A percentile compares a stretch with the other conserved stretches of the same genome.
Conservation (phyloP, 2,113 vertebrate genomes). For the Etheostoma cragini region DNA sequence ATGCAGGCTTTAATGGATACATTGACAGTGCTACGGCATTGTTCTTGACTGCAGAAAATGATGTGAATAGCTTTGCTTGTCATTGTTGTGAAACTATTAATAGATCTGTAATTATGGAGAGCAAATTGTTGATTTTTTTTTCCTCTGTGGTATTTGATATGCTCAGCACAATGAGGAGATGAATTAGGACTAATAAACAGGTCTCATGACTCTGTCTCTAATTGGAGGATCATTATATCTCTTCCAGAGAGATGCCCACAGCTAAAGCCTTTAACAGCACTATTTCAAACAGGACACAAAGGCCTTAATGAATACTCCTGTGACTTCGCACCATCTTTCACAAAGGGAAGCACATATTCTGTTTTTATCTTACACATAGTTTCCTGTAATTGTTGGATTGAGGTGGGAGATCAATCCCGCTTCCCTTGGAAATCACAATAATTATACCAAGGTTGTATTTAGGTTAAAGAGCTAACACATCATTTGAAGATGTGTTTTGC, state of each 20-base stretch:
- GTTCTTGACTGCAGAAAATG: slow-evolving; percentile 79
- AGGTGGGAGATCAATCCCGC: slow-evolving; percentile 60
- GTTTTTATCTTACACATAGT: slow-evolving; percentile 76
- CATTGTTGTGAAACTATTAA: slow-evolving; percentile 85
- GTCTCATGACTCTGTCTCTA: slow-evolving; percentile 80
- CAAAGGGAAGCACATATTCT: slow-evolving; percentile 75
- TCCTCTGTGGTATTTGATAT: slow-evolving; percentile 79
- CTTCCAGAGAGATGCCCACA: slow-evolving; percentile 82
- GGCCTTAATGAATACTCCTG: slow-evolving; percentile 86
- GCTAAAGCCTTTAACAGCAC: slow-evolving; percentile 77
- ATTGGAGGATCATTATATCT: slow-evolving; percentile 84
- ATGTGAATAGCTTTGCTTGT: slow-evolving; percentile 78
- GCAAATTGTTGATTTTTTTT: slow-evolving; percentile 76
- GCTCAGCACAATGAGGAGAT: slow-evolving; percentile 82
- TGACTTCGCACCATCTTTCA: slow-evolving; percentile 76
- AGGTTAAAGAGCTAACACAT: slow-evolving; percentile 55
- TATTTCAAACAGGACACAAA: slow-evolving; percentile 81
- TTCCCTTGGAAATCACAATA: slow-evolving; percentile 65
- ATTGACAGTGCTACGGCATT: slow-evolving; percentile 72
- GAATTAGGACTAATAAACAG: slow-evolving; percentile 84
- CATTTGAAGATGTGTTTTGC: slow-evolving; percentile 41
- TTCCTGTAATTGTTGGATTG: slow-evolving; percentile 78
- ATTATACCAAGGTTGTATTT: slow-evolving; percentile 57
- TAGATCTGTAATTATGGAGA: slow-evolving; percentile 83
- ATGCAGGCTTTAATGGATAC: slow-evolving; percentile 81